phyloP scores from a whole-genome alignment of 1,140 invertebrate species.

The Holotrichia oblita region DNA sequence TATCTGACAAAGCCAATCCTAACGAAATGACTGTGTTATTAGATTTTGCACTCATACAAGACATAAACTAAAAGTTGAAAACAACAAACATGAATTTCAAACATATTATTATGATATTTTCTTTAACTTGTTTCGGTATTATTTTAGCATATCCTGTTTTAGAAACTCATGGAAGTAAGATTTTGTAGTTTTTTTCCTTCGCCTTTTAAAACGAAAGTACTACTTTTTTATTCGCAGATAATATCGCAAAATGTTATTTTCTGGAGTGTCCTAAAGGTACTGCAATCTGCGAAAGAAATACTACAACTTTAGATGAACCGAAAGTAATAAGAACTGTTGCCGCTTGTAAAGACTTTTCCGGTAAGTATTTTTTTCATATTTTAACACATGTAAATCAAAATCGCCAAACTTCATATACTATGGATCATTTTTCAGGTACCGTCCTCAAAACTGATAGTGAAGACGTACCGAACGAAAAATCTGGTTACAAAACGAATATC shows the following conservation, averaged over 20 bases:
- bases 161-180: background rate
- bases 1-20: background rate
- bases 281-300: conserved; percentile 11
- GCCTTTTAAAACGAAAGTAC: background rate
- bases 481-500: background rate
- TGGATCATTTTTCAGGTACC: background rate
- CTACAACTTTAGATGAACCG: background rate
- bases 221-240: background rate
- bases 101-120: background rate
- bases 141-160: background rate
- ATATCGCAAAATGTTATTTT: conserved; percentile 10
- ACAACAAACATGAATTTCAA: background rate
- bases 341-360: background rate
- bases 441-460: background rate
- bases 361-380: conserved; percentile 19
- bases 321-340: conserved; percentile 1
- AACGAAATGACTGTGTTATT: background rate
- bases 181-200: background rate
- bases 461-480: conserved; percentile 6
- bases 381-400: background rate
- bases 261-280: background rate
- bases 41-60: background rate
- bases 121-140: background rate
- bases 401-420: background rate
- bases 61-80: background rate